phyloP scores from a whole-genome alignment of 2,888 invertebrate genomes.

The Apodemia duryi region DNA sequence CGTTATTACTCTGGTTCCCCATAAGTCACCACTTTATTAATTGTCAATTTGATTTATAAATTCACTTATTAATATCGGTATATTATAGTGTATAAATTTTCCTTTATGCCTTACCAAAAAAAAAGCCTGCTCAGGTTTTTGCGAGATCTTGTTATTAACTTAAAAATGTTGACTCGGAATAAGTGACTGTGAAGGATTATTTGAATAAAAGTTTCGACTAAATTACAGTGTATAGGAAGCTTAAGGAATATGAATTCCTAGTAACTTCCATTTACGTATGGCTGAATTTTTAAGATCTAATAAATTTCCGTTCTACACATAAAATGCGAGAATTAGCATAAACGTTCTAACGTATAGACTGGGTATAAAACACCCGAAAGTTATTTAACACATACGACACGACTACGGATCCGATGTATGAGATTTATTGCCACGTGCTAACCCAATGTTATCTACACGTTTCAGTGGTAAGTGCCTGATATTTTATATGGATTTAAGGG shows the following conservation, averaged over 20 bases:
- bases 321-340: conserved; percentile 49
- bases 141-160: too few relatives aligned
- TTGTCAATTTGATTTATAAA: too few relatives aligned
- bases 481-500: conserved; percentile 14
- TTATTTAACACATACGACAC: conserved; percentile 34
- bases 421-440: conserved; percentile 31
- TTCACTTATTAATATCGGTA: too few relatives aligned
- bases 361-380: conserved; percentile 35
- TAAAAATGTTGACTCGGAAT: too few relatives aligned
- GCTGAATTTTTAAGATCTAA: conserved; percentile 34
- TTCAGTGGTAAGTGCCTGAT: conserved; percentile 10
- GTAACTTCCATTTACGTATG: conserved; percentile 1
- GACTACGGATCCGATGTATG: conserved; percentile 36
- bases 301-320: conserved; percentile 47
- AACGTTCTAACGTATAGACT: conserved; percentile 44
- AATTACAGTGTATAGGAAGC: not conserved
- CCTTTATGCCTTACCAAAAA: too few relatives aligned
- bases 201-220: too few relatives aligned
- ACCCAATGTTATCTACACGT: conserved; percentile 14
- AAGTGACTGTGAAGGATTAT: too few relatives aligned
- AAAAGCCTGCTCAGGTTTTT: too few relatives aligned
- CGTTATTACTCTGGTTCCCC: too few relatives aligned
- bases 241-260: not conserved
- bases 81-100: too few relatives aligned
- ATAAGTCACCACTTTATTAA: too few relatives aligned